Base-by-base conservation (phyloP, 2,797 vertebrate species). In the Microctenopoma stevenorrisi region DNA sequence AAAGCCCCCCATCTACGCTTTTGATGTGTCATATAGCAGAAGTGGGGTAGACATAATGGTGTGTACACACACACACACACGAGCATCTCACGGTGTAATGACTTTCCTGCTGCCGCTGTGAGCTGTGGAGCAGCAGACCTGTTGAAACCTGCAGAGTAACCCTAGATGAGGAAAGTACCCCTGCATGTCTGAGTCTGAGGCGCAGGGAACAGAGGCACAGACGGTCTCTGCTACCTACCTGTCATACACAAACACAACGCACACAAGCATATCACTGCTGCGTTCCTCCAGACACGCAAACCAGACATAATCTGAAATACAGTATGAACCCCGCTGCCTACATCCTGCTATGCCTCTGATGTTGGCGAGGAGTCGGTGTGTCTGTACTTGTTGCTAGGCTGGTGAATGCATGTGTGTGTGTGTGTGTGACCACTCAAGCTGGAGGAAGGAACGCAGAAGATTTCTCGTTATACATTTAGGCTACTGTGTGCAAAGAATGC, bases 141-240 rank as follows among this genome's bases (percentile, higher is more conserved):
- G 94, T 88, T 86, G 65, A 72, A 87, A 89, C 93, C 84, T 94
- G 94, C 74, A 61, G 57, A 74, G 92, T 88, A 93, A 93, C 86
- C 83, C 75, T 85, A 92, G 92, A 89, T 68, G 87, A 91, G 92
- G 91, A 93, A 93, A 94, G 91, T 90, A 94, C 91, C 91, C 86
- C 78, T 58, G 76, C 43, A 65, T 72, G 80, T 76, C 86, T 81
- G 74, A 77, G 76, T 86, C 82, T 89, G 76, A 83, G 66, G 79
- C 73, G 52, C 48, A 63, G 60, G 54, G 51, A 72, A 64, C 51
- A 18, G 43, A 75, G 35, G 79, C 50, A 38, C 69, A 55, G 72
- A 58, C 79, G 74, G 81, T 64, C 76, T 42, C 1, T 10, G 13
- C 49, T 47, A 63, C 64, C 59, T 75, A 69, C 67, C 63, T 58